phyloP scores from a whole-genome alignment of 2,797 vertebrate species.

The Lindbergichthys nudifrons region DNA sequence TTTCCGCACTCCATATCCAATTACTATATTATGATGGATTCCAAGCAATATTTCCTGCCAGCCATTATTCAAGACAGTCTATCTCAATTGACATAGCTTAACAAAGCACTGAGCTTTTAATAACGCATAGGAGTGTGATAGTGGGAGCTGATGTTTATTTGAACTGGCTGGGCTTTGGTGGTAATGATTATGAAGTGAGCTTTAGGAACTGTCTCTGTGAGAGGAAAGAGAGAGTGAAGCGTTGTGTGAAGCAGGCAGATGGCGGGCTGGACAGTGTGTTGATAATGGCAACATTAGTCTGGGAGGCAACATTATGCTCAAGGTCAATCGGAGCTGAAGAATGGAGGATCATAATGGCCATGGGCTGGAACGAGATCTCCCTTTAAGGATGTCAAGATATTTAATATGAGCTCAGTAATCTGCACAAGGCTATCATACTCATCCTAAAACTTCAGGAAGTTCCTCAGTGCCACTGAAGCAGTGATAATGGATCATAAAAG shows the following conservation, averaged over 20 bases:
- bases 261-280: slow-evolving; percentile 75
- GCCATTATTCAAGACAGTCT: slow-evolving; percentile 72
- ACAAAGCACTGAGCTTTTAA: slow-evolving; percentile 74
- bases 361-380: slow-evolving; percentile 67
- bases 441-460: slow-evolving; percentile 51
- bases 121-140: slow-evolving; percentile 65
- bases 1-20: slow-evolving; percentile 60
- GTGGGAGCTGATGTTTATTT: slow-evolving; percentile 75
- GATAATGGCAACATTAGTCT: slow-evolving; percentile 82
- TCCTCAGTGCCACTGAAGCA: slow-evolving; percentile 54
- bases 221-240: slow-evolving; percentile 42
- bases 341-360: slow-evolving; percentile 68
- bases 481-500: slow-evolving; percentile 53
- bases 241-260: slow-evolving; percentile 75
- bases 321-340: slow-evolving; percentile 81
- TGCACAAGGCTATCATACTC: slow-evolving; percentile 40
- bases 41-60: slow-evolving; percentile 70
- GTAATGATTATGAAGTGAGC: slow-evolving; percentile 82
- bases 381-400: slow-evolving; percentile 62
- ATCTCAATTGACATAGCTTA: slow-evolving; percentile 76
- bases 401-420: slow-evolving; percentile 58
- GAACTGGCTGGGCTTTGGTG: slow-evolving; percentile 72
- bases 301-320: slow-evolving; percentile 81
- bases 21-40: slow-evolving; percentile 79
- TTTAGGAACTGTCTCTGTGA: slow-evolving; percentile 58